Conservation (phyloP, 2,113 vertebrate genomes). For the Ceyx melanurus region DNA sequence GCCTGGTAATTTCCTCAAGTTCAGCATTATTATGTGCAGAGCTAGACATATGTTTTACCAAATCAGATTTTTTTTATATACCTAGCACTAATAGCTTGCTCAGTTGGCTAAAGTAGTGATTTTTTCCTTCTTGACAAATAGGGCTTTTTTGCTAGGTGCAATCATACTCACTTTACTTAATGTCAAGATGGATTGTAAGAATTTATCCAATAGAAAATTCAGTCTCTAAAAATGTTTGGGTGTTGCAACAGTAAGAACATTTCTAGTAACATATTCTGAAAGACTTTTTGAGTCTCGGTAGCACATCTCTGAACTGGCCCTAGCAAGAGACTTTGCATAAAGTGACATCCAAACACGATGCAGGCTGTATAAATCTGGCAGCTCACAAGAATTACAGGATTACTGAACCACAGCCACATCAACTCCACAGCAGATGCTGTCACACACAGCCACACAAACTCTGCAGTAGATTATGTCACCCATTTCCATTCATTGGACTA, state of each 20-base stretch:
- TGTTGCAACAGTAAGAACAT: neutral
- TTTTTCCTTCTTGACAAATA: neutral
- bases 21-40: neutral
- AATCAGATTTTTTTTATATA: neutral
- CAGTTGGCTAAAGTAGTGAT: neutral
- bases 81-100: neutral
- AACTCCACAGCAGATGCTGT: neutral
- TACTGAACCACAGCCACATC: neutral
- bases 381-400: neutral
- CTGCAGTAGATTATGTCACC: neutral
- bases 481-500: too few species aligned
- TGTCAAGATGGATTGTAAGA: neutral
- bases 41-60: neutral
- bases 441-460: neutral
- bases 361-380: neutral
- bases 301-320: neutral
- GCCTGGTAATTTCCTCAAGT: neutral
- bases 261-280: neutral
- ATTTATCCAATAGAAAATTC: neutral
- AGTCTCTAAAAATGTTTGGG: neutral
- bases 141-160: neutral
- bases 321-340: neutral
- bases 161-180: neutral
- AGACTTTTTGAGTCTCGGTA: neutral
- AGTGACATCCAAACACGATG: rapidly evolving